These are phyloP conservation scores for Pantherophis alleghaniensis DNA, from an alignment of 2,797 vertebrate species.

Conservation along the genomic window DNA sequence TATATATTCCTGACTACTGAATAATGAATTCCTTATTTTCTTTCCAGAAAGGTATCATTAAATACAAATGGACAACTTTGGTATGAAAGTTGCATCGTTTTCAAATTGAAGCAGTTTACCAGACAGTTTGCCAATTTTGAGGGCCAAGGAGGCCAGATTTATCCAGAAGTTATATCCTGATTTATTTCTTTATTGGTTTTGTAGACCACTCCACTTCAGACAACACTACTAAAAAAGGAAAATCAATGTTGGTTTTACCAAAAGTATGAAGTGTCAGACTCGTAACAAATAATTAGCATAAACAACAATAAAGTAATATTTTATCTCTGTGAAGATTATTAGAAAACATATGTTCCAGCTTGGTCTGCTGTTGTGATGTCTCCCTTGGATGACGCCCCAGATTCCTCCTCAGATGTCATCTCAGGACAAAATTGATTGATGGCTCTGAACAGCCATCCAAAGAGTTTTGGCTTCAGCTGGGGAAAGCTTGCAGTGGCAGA, in stretches of 20 bases:
- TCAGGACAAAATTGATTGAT: too few species aligned
- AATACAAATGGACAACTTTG: not conserved
- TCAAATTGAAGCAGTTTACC: not conserved
- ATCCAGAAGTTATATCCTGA: not conserved
- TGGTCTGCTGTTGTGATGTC: not conserved
- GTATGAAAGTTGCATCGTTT: not conserved
- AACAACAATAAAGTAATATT: not conserved
- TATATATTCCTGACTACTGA: not conserved
- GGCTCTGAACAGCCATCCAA: too few species aligned
- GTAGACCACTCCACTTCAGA: not conserved
- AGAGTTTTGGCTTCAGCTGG: too few species aligned
- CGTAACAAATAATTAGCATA: not conserved
- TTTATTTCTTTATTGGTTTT: not conserved
- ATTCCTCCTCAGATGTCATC: too few species aligned
- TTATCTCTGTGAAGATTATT: not conserved
- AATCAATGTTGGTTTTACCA: not conserved
- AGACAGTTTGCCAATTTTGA: not conserved
- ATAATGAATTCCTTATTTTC: not conserved
- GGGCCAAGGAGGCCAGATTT: not conserved
- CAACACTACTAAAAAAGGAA: not conserved
- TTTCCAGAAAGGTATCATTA: not conserved
- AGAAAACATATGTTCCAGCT: not conserved
- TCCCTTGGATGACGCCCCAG: too few species aligned
- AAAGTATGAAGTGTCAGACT: not conserved
- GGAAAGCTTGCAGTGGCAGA: too few species aligned